A percentile compares a stretch with the other conserved stretches of the same genome.
phyloP scores from a whole-genome alignment of 2,888 invertebrate genomes.

The Drosophila buzzatii region DNA sequence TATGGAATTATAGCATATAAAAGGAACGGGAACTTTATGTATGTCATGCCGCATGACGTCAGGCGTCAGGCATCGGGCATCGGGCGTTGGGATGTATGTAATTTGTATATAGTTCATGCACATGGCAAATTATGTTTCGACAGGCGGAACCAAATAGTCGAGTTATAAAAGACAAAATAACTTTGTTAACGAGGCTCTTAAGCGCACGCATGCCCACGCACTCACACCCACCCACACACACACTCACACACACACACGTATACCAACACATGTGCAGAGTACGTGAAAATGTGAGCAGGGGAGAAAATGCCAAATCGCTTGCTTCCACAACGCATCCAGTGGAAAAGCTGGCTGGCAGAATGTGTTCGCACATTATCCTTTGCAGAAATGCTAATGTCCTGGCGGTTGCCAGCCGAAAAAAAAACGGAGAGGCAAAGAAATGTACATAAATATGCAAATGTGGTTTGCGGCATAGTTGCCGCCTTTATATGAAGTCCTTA shows the following conservation, averaged over 20 bases:
- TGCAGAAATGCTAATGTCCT: conserved; percentile 71
- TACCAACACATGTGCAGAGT: conserved; percentile 33
- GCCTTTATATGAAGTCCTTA: conserved; percentile 73
- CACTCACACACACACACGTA: background rate
- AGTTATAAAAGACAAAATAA: conserved; percentile 79
- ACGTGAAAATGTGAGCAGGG: conserved; percentile 60
- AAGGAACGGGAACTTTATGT: conserved; percentile 25
- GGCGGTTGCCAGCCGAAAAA: conserved; percentile 33
- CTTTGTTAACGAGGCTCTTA: conserved; percentile 80
- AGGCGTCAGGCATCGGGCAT: conserved; percentile 53
- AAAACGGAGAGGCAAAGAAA: conserved; percentile 41
- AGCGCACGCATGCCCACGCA: conserved; percentile 59
- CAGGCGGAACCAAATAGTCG: conserved; percentile 61
- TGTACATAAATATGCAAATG: conserved; percentile 75
- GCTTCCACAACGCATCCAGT: conserved; percentile 16
- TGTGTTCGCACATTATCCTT: conserved; percentile 64
- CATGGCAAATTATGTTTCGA: conserved; percentile 76
- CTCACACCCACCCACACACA: conserved; percentile 18
- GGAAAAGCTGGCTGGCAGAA: background rate
- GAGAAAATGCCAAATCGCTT: conserved; percentile 67
- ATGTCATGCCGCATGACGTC: conserved; percentile 69
- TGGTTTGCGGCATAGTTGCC: conserved; percentile 71
- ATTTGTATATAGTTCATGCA: conserved; percentile 55
- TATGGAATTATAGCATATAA: background rate
- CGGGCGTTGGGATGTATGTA: conserved; percentile 52